A percentile compares a stretch with the other conserved stretches of the same genome.
Conservation (phyloP, 2,113 vertebrate genomes). For the Odocoileus virginianus region DNA sequence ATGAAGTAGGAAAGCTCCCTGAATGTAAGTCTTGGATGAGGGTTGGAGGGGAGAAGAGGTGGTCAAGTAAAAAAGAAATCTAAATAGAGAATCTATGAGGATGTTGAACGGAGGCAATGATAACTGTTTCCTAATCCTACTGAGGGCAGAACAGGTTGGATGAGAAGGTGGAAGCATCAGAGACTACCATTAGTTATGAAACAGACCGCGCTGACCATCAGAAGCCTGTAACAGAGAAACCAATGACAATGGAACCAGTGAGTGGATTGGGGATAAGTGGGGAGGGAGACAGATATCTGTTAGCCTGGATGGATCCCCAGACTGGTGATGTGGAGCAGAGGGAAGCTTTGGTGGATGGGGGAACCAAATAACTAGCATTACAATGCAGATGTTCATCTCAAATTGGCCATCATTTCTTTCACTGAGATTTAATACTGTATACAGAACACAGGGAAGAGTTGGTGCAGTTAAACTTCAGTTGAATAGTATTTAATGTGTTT, state of each 20-base stretch:
- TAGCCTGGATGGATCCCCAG: background rate
- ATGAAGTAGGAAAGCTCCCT: background rate
- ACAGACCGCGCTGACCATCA: background rate
- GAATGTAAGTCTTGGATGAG: background rate
- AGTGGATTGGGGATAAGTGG: conserved; percentile 9
- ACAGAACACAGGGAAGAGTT: background rate
- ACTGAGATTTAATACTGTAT: background rate
- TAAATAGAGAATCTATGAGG: background rate
- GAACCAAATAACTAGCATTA: background rate
- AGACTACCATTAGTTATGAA: conserved; percentile 25
- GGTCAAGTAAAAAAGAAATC: background rate
- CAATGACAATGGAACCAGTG: conserved; percentile 36
- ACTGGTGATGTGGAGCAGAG: background rate
- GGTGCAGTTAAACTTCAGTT: background rate
- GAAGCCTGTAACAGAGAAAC: background rate
- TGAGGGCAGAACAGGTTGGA: conserved; percentile 43
- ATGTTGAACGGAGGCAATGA: background rate
- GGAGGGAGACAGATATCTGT: background rate
- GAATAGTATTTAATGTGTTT: background rate
- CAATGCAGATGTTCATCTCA: background rate
- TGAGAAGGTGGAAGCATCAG: background rate
- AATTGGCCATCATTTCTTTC: background rate
- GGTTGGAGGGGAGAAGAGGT: background rate
- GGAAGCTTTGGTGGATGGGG: background rate
- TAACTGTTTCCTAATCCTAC: conserved; percentile 47